phyloP scores from a whole-genome alignment of 2,888 invertebrate species.

The Lampropteryx suffumata region DNA sequence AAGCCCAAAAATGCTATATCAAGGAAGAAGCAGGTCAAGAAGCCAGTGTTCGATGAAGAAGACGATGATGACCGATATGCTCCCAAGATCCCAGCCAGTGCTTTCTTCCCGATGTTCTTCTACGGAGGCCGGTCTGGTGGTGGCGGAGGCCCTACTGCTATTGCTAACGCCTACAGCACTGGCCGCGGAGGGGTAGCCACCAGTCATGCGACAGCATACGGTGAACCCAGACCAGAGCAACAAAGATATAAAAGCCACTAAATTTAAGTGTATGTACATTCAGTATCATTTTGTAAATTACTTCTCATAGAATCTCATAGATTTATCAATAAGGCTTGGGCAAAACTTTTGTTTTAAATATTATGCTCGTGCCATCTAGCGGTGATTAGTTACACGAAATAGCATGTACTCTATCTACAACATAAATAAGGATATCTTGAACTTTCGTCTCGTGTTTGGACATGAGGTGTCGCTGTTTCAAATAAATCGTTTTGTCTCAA shows the following conservation, averaged over 20 bases:
- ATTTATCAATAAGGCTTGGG: conserved; percentile 12
- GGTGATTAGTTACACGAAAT: conserved; percentile 4
- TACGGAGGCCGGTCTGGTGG: conserved; percentile 66
- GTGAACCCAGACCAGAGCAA: conserved; percentile 79
- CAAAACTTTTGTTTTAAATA: conserved; percentile 13
- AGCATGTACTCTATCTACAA: not conserved
- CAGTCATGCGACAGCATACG: conserved; percentile 88
- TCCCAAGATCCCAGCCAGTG: conserved; percentile 75
- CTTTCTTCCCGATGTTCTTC: conserved; percentile 87
- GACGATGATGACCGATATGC: conserved; percentile 67
- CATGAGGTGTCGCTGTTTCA: conserved; percentile 28
- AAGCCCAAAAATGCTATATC: conserved; percentile 59
- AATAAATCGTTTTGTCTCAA: conserved; percentile 28
- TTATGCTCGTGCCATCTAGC: conserved; percentile 14
- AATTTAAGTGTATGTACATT: conserved; percentile 32
- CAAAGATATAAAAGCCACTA: conserved; percentile 44
- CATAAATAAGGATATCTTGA: too few species aligned
- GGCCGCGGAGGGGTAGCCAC: conserved; percentile 87
- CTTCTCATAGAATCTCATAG: conserved; percentile 11
- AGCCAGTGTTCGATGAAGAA: conserved; percentile 74
- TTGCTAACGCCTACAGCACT: conserved; percentile 89
- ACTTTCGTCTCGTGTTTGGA: conserved; percentile 5
- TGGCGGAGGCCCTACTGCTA: conserved; percentile 85
- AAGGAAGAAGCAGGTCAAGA: conserved; percentile 67
- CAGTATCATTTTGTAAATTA: conserved; percentile 31